Base-by-base conservation (phyloP, 2,113 vertebrate species). In the Pholis gunnellus region DNA sequence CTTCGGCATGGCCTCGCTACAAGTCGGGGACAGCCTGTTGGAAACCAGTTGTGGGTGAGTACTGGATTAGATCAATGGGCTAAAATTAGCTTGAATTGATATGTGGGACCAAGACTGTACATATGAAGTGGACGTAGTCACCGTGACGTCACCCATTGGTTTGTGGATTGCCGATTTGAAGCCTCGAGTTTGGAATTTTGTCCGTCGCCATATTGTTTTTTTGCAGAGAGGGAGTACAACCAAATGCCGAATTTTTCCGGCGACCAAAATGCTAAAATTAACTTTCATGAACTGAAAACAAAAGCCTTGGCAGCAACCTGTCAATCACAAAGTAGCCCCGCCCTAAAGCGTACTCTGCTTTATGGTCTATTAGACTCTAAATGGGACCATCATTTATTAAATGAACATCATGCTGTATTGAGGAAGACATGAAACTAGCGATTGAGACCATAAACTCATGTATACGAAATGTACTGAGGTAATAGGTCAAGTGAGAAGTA, bases 1-100 rank as follows among this genome's bases (percentile, higher is more conserved):
- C 92, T 98, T 98, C 5, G 97, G 97, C 75, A 97, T 98, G 97
- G 97, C 97, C 2, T 98, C 97, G 22, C 95, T 98, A 77, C 97
- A 98, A 89, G 97, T 98, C 71, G 97, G 97, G 60, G 97, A 97
- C 93, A 97, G 96, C 88, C 95, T 98, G 48, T 91, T 98, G 86
- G 97, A 98, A 92, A 98, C 97, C 65, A 98, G 97, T 85, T 98
- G 95, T 78, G 95, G 95, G 95, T 96, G 74, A 90, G 95, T 79
- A 0, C 17, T 48, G 44, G 27, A 8, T 48, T 29, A 18, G 5
- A 57, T 27, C 11, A 3, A 42, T 65, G 0, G 22, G 18, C 13
- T 36, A 61, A 36, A 14, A 20, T 34, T 34, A 36, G 31, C 31
- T 36, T 63, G 15, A 9, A 20, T 4, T 61, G 5, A 18, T 20